phyloP scores from a whole-genome alignment of 2,797 vertebrate species.

The Parambassis ranga region DNA sequence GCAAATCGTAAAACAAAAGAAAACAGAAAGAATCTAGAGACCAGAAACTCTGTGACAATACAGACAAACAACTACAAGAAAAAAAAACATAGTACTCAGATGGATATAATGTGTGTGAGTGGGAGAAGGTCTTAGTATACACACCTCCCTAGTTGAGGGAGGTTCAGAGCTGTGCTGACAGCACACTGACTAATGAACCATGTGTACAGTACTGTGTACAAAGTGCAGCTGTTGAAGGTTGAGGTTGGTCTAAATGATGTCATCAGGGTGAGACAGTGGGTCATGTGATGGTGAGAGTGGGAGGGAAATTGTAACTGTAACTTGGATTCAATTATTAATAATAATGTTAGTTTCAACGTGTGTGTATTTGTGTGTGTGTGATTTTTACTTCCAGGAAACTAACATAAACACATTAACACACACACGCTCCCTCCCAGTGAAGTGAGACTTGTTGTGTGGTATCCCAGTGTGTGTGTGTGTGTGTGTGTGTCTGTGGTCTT shows the following conservation, averaged over 20 bases:
- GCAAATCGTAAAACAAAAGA: too few relatives aligned
- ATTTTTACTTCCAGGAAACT: conserved; percentile 33
- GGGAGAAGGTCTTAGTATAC: background rate
- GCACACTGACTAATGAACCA: conserved; percentile 36
- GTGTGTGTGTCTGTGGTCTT: conserved; percentile 40
- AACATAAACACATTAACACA: conserved; percentile 38
- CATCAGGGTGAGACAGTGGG: conserved; percentile 30
- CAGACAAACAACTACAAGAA: too few relatives aligned
- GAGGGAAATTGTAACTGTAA: background rate
- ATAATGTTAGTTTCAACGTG: background rate
- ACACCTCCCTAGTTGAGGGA: conserved; percentile 14
- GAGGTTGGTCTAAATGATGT: conserved; percentile 41
- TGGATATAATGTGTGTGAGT: background rate
- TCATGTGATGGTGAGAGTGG: conserved; percentile 15
- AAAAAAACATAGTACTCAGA: too few relatives aligned
- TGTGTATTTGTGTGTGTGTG: conserved; percentile 1
- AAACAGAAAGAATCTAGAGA: too few relatives aligned
- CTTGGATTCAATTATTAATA: background rate
- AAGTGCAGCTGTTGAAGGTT: conserved; percentile 47
- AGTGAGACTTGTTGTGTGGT: conserved; percentile 44
- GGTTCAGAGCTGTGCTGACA: conserved; percentile 38
- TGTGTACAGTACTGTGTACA: conserved; percentile 37
- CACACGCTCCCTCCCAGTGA: conserved; percentile 16
- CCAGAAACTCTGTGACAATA: too few relatives aligned
- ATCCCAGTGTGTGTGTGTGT: conserved; percentile 15